These are phyloP conservation scores for Buphagus erythrorhynchus DNA, from an alignment of 2,797 vertebrate genomes.

Conservation along the genomic window DNA sequence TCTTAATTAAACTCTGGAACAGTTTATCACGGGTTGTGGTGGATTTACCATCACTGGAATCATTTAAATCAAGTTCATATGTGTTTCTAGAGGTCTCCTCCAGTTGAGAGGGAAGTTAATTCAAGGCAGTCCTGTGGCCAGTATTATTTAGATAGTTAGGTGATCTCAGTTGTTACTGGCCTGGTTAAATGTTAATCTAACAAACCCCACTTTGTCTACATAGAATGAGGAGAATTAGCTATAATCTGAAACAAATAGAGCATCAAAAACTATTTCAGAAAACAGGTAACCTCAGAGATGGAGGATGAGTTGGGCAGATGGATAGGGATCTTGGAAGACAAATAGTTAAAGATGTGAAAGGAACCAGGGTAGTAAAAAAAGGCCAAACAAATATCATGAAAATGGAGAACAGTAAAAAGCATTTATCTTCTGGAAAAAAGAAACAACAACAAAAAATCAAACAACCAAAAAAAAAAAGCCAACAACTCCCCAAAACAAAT, in stretches of 20 bases:
- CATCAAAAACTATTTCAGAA: neutral
- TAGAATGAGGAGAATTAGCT: neutral
- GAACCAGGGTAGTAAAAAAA: neutral
- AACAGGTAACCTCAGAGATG: neutral
- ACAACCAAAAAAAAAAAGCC: too few relatives aligned
- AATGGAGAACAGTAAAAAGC: neutral
- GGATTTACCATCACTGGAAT: slow-evolving; percentile 25
- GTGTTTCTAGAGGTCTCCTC: slow-evolving; percentile 16
- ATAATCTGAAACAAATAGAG: neutral
- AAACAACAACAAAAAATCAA: neutral
- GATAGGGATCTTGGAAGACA: neutral
- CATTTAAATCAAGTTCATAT: slow-evolving; percentile 30
- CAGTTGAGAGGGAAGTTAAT: slow-evolving; percentile 16
- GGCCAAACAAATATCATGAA: neutral
- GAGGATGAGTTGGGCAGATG: neutral
- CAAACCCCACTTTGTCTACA: neutral
- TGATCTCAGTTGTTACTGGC: neutral
- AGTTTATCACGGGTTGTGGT: slow-evolving; percentile 4
- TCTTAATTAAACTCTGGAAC: slow-evolving; percentile 59
- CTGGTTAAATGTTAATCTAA: neutral
- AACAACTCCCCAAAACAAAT: neutral
- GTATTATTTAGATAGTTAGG: neutral
- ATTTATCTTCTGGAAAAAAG: neutral
- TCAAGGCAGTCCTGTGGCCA: slow-evolving; percentile 12
- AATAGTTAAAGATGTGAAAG: neutral